Percentiles rank a stretch among this genome's conserved stretches.
phyloP scores from a whole-genome alignment of 2,113 vertebrate genomes.

The Maccullochella peelii region DNA sequence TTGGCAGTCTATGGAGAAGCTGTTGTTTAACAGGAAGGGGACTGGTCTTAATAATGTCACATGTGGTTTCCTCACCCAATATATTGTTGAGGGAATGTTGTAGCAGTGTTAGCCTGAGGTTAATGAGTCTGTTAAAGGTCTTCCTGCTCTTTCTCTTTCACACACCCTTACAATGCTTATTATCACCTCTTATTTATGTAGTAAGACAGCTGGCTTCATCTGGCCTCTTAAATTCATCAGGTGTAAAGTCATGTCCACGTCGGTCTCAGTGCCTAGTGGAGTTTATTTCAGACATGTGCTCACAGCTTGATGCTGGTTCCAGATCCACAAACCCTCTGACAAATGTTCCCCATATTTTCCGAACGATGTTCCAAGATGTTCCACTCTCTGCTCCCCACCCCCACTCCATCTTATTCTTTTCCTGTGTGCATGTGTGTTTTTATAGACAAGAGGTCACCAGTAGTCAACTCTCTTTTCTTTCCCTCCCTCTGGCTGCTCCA shows the following conservation, averaged over 20 bases:
- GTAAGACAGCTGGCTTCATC: slow-evolving; percentile 82
- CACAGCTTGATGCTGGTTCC: slow-evolving; percentile 40
- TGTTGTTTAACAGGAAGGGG: slow-evolving; percentile 9
- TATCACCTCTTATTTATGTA: slow-evolving; percentile 2
- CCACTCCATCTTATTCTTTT: slow-evolving; percentile 52
- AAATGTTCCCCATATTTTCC: slow-evolving; percentile 78
- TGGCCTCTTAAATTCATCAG: slow-evolving; percentile 84
- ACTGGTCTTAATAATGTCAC: slow-evolving; percentile 34
- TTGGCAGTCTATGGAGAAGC: background rate
- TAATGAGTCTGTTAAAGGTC: slow-evolving; percentile 2
- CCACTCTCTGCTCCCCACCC: slow-evolving; percentile 33
- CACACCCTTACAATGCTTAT: background rate
- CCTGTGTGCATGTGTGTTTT: slow-evolving; percentile 69
- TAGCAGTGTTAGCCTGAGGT: slow-evolving; percentile 11
- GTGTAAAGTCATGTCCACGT: slow-evolving; percentile 85
- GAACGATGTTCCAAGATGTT: slow-evolving; percentile 73
- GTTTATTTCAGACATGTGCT: slow-evolving; percentile 56
- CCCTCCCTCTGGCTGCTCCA: slow-evolving; percentile 47
- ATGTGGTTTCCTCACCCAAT: background rate
- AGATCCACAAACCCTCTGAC: slow-evolving; percentile 62
- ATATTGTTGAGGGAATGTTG: slow-evolving; percentile 1
- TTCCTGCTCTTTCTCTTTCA: background rate
- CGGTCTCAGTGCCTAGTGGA: slow-evolving; percentile 79
- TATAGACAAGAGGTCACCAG: slow-evolving; percentile 78
- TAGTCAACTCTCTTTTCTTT: slow-evolving; percentile 60